Evolutionary conservation across 1,140 invertebrate species (phyloP), one percentile per base, ranked within the genome.

Genomic region (Drosophila ogumai): DNA sequence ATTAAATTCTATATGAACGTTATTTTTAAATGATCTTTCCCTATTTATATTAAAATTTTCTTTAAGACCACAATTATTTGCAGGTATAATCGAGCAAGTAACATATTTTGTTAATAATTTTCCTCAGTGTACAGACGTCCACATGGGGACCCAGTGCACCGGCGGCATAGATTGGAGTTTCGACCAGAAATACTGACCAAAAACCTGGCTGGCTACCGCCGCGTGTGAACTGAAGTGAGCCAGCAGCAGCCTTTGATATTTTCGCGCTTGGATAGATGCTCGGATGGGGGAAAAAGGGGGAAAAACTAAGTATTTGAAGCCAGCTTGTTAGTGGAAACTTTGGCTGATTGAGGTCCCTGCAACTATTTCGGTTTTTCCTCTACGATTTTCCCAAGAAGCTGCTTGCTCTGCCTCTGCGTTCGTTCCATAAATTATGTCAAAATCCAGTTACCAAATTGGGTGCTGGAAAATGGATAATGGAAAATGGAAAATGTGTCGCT

Each of bases 381-480:
- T 4, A 7, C 31, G 22, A 13, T 58, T 66, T 76, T 44, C 41
- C 34, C 38, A 57, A 78, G 64, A 72, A 73, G 71, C 55, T 63
- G 52, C 41, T 54, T 63, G 52, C 41, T 54, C 55, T 64, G 46
- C 36, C 52, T 40, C 17, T 40, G 56, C 43, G 43, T 54, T 67
- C 57, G 79, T 84, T 78, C 75, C 75, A 86, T 86, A 86, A 86
- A 81, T 86, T 75, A 86, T 86, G 78, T 86, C 80, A 75, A 90
- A 90, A 90, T 76, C 86, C 75, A 90, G 85, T 90, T 90, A 90
- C 85, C 85, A 90, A 90, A 90, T 90, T 90, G 86, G 86, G 85
- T 90, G 85, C 84, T 76, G 55, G 60, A 60, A 55, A 36, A 40
- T 41, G 61, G 55, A 43, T 43, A 25, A 66, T 31, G 34, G 60